Base-by-base conservation (phyloP, 2,113 vertebrate species). In the Elachura formosa region DNA sequence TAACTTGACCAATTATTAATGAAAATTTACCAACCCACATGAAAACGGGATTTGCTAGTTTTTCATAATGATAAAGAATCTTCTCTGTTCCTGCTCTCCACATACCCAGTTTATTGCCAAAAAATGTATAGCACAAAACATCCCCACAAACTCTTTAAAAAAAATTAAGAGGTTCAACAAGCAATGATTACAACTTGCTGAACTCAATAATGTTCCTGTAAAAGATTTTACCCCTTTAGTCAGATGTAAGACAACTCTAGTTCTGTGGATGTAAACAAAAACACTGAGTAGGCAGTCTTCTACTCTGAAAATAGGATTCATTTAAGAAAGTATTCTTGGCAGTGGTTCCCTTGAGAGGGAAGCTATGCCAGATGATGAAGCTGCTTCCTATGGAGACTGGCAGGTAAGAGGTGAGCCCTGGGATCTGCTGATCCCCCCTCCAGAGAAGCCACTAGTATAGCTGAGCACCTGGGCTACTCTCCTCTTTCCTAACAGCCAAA, bases 61-160 rank as follows among this genome's bases (percentile, higher is more conserved):
- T 83, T 80, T 83, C 38, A 77, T 19, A 64, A 69, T 26, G 10
- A 58, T 76, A 55, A 82, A 85, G 41, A 87, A 36, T 23, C 15
- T 45, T 21, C n/a, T 89, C 49, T 38, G 23, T 25, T 51, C 43
- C 59, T 41, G 14, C 20, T 58, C 46, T 29, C 40, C 5, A 22
- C 33, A 18, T 0, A 1, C 2, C 4, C 25, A 69, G 4, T 46
- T 34, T 59, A 12, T 25, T 69, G 75, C 18, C 34, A 54, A 78
- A 69, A 83, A 40, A 41, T 4, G 6, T 4, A 24, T 1, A 13
- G 18, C 9, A 69, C 20, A 45, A 79, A 86, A 41, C 18, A 67
- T 22, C 10, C 20, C 33, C 52, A 72, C 0, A 0, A 3, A n/a
- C 8, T 52, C 58, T n/a, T 33, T 15, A 26, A 12, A 45, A 54